phyloP scores from a whole-genome alignment of 2,888 invertebrate genomes.

The Zaprionus bogoriensis region DNA sequence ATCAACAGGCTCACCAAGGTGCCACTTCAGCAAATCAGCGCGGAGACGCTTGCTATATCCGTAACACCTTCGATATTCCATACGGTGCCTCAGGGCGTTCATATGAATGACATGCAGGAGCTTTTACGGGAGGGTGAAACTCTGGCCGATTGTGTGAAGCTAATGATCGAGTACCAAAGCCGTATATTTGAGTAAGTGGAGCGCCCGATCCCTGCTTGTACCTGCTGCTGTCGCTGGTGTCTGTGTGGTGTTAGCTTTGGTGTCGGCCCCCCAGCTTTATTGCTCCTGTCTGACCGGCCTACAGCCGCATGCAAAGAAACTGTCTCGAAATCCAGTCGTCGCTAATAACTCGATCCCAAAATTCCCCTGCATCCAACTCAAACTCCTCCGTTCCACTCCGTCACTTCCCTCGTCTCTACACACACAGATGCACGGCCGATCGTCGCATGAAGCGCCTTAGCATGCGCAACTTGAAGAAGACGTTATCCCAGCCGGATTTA shows the following conservation, averaged over 20 bases:
- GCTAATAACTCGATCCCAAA: constrained; percentile 14
- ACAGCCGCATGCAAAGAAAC: constrained; percentile 11
- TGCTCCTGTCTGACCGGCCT: too few species aligned
- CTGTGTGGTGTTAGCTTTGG: constrained; percentile 40
- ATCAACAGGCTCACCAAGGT: constrained; percentile 78
- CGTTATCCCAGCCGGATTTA: constrained; percentile 79
- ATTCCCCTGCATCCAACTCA: constrained; percentile 11
- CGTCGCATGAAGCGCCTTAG: constrained; percentile 70
- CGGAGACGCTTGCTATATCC: constrained; percentile 80
- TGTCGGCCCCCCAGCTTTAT: constrained; percentile 26
- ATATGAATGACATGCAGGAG: constrained; percentile 75
- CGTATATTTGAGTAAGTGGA: constrained; percentile 81
- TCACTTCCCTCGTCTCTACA: constrained; percentile 1
- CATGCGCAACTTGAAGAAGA: constrained; percentile 76
- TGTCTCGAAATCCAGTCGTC: constrained; percentile 29
- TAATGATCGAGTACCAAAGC: constrained; percentile 81
- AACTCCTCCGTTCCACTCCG: constrained; percentile 7
- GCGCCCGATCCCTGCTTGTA: constrained; percentile 30
- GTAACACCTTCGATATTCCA: constrained; percentile 81
- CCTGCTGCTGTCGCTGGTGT: constrained; percentile 19
- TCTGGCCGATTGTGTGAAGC: constrained; percentile 78
- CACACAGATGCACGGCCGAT: constrained; percentile 72
- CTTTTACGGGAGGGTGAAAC: constrained; percentile 79
- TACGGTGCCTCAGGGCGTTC: constrained; percentile 72
- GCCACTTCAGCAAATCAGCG: constrained; percentile 80